Evolutionary conservation across 2,113 vertebrate genomes (phyloP).

Genomic region (Uropsilus gracilis): DNA sequence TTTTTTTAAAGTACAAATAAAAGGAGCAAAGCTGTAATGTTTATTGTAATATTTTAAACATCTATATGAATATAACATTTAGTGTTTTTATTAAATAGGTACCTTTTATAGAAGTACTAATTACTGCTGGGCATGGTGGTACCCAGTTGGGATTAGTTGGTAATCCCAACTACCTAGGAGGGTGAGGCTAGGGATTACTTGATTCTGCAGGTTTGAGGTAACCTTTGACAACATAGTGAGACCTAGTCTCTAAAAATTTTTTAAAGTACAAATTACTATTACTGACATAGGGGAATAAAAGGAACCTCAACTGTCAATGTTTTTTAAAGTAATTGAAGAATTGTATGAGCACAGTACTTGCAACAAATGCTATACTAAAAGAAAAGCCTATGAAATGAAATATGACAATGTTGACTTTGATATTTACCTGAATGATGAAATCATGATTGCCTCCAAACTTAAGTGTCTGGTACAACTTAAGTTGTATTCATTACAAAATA

Average conservation of each 20-base stretch:
- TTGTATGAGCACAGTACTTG: not conserved
- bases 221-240: too few relatives aligned
- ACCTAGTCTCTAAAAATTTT: too few relatives aligned
- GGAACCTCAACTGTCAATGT: not conserved
- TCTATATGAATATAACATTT: not conserved
- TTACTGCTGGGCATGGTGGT: not conserved
- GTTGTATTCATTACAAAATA: not conserved
- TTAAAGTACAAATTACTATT: not conserved
- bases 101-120: not conserved
- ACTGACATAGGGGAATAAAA: not conserved
- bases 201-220: too few relatives aligned
- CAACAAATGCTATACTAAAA: not conserved
- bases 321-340: not conserved
- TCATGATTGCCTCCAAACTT: not conserved
- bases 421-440: not conserved
- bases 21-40: not conserved
- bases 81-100: not conserved
- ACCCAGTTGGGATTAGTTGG: too few relatives aligned
- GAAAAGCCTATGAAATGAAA: not conserved
- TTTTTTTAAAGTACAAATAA: not conserved
- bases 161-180: too few relatives aligned
- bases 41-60: not conserved
- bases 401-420: not conserved
- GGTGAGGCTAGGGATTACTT: too few relatives aligned
- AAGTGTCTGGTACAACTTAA: not conserved